phyloP scores from a whole-genome alignment of 2,113 vertebrate species.

The Cebidichthys violaceus region DNA sequence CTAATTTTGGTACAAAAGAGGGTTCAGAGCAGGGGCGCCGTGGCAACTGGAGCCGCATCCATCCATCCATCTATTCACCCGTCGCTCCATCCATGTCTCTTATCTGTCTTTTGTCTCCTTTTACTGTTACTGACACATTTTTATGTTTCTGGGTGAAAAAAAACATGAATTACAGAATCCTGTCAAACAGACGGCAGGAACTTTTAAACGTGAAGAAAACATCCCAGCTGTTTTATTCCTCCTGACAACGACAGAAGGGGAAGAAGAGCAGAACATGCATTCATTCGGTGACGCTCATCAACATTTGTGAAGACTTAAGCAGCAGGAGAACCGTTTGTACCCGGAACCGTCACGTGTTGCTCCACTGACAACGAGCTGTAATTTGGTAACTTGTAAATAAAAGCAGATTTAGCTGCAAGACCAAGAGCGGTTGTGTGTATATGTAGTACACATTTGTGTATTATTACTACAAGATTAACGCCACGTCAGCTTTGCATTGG shows the following conservation, averaged over 20 bases:
- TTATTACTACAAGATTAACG: too few relatives aligned
- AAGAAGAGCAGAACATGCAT: background rate
- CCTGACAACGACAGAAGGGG: background rate
- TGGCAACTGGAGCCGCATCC: constrained; percentile 57
- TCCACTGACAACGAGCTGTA: background rate
- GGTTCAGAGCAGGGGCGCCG: constrained; percentile 67
- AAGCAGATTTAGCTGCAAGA: background rate
- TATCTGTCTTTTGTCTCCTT: constrained; percentile 5
- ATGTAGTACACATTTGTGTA: background rate
- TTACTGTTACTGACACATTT: background rate
- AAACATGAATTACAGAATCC: background rate
- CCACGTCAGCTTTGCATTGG: too few relatives aligned
- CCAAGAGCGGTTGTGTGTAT: background rate
- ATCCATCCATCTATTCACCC: constrained; percentile 44
- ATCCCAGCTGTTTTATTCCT: constrained; percentile 1
- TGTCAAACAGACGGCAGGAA: constrained; percentile 12
- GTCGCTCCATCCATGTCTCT: background rate
- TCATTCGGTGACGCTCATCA: background rate
- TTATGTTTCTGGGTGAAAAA: background rate
- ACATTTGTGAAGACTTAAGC: background rate
- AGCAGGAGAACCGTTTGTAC: background rate
- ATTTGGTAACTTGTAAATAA: background rate
- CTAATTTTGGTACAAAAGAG: constrained; percentile 68
- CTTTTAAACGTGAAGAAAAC: background rate
- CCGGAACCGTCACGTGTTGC: background rate